Evolutionary conservation across 35 echinoderm and acorn worm species (phyloP).

Genomic region (Heliocidaris tuberculata): DNA sequence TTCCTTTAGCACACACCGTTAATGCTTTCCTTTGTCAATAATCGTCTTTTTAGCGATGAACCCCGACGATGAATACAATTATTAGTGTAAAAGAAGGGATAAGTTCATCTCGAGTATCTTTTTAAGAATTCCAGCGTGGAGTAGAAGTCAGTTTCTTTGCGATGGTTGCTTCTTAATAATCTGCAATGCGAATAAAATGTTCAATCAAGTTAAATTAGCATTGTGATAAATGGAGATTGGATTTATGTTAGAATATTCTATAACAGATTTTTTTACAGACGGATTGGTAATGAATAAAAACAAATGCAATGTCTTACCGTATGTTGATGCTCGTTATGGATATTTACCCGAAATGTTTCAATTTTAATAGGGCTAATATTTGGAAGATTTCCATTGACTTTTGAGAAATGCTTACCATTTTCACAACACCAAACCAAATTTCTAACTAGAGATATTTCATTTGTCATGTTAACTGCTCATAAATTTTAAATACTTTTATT

Average conservation of each 20-base stretch:
- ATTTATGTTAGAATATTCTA: not conserved
- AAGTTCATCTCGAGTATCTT: not conserved
- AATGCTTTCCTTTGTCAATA: not conserved
- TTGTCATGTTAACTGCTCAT: too few species aligned
- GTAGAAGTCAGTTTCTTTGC: not conserved
- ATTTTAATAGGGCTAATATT: too few species aligned
- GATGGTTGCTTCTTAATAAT: not conserved
- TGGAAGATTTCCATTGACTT: too few species aligned
- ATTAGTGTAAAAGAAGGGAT: not conserved
- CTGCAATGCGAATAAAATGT: not conserved
- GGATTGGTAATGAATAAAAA: too few species aligned
- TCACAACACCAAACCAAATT: too few species aligned
- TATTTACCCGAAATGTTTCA: too few species aligned
- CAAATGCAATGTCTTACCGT: too few species aligned
- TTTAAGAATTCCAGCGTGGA: not conserved
- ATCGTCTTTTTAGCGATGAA: conserved; percentile 10
- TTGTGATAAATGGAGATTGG: not conserved
- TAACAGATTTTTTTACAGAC: too few species aligned
- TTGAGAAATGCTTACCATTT: too few species aligned
- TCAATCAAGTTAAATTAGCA: not conserved
- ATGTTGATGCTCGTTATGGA: too few species aligned
- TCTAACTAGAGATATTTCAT: too few species aligned
- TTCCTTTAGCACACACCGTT: not conserved
- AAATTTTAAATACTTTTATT: too few species aligned
- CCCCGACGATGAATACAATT: conserved; percentile 1